Percentiles rank a stretch among this genome's conserved stretches.
Evolutionary conservation across 2,888 invertebrate species (phyloP).

Genomic region (Dicyrtomina minuta): DNA sequence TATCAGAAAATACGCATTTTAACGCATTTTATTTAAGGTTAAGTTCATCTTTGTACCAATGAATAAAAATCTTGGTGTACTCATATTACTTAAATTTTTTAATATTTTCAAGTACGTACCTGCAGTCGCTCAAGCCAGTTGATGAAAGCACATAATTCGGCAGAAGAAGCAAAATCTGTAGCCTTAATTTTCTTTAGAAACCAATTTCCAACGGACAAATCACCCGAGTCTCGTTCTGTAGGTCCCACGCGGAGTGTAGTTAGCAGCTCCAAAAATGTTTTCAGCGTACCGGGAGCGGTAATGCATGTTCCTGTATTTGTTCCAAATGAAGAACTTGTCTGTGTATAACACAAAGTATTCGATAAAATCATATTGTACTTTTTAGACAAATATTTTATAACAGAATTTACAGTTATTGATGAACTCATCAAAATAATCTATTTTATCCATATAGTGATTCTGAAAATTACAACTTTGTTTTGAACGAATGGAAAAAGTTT

Average conservation of each 20-base stretch:
- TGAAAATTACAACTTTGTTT: too few relatives aligned
- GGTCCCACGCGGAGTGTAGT: slow-evolving; percentile 12
- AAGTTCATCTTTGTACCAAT: too few relatives aligned
- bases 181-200: slow-evolving; percentile 22
- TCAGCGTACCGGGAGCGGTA: slow-evolving; percentile 1
- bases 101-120: background rate
- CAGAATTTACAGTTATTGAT: background rate
- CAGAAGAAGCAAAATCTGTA: background rate
- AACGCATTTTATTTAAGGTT: too few relatives aligned
- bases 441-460: too few relatives aligned
- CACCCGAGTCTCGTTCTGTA: slow-evolving; percentile 1
- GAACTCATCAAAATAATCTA: too few relatives aligned
- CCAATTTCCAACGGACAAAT: slow-evolving; percentile 26
- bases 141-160: background rate
- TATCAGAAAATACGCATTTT: too few relatives aligned
- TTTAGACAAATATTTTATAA: background rate
- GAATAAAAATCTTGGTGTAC: too few relatives aligned
- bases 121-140: slow-evolving; percentile 21
- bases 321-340: slow-evolving; percentile 9
- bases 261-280: slow-evolving; percentile 7
- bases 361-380: background rate
- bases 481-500: too few relatives aligned
- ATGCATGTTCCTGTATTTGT: slow-evolving; percentile 8
- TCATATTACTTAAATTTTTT: too few relatives aligned
- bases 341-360: background rate